These are phyloP conservation scores for Nannoperca australis DNA, from an alignment of 2,797 vertebrate genomes.

Conservation along the genomic window DNA sequence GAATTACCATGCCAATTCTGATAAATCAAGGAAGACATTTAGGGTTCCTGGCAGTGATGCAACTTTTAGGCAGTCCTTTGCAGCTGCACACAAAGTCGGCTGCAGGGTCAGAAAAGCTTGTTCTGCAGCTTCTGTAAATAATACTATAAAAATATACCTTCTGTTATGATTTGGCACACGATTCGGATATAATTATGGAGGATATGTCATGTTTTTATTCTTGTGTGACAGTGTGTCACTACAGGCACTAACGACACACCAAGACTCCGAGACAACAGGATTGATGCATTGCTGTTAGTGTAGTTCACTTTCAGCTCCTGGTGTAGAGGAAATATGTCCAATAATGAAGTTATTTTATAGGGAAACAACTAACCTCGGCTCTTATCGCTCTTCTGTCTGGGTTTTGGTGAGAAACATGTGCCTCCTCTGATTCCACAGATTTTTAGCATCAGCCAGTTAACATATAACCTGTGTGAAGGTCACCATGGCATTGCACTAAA, in stretches of 20 bases:
- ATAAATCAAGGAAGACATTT: not conserved
- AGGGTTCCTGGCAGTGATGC: not conserved
- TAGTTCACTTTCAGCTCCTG: not conserved
- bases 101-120: not conserved
- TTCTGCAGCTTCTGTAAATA: not conserved
- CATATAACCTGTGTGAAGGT: conserved; percentile 64
- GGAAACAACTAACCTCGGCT: not conserved
- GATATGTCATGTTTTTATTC: not conserved
- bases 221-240: not conserved
- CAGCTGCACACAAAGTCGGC: not conserved
- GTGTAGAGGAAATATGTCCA: too few relatives aligned
- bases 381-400: conserved; percentile 3
- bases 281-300: not conserved
- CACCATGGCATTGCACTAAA: not conserved
- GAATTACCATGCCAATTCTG: not conserved
- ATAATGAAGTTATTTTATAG: too few relatives aligned
- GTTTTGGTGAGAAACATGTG: conserved; percentile 23
- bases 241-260: not conserved
- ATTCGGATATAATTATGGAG: too few relatives aligned
- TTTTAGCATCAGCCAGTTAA: conserved; percentile 46
- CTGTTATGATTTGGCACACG: too few relatives aligned
- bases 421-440: conserved; percentile 29
- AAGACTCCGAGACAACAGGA: not conserved
- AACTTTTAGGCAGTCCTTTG: not conserved
- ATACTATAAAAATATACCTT: too few relatives aligned